These are phyloP conservation scores for Brienomyrus brachyistius DNA, from an alignment of 2,113 vertebrate species.

Conservation along the genomic window DNA sequence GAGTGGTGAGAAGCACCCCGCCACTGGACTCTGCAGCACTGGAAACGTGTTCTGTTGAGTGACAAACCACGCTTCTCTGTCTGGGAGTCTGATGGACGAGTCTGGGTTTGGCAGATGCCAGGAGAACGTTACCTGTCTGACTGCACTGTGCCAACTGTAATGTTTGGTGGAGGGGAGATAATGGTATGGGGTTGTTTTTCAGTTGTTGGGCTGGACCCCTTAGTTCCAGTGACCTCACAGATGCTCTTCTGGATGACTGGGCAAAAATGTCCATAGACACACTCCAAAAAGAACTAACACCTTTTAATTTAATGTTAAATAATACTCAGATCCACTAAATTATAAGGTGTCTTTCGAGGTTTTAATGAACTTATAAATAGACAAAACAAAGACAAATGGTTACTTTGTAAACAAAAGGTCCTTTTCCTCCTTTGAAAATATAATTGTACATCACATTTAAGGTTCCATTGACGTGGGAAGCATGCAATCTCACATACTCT, in stretches of 20 bases:
- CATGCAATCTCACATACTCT: constrained; percentile 25
- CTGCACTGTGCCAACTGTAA: background rate
- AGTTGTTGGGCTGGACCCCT: background rate
- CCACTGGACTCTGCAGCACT: background rate
- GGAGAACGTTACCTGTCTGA: background rate
- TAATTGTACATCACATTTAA: constrained; percentile 45
- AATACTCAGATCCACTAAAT: background rate
- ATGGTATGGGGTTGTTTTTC: background rate
- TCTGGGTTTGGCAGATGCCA: background rate
- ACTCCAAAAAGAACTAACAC: background rate
- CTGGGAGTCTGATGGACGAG: background rate
- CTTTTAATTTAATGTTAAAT: background rate
- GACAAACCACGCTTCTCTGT: background rate
- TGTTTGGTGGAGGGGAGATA: background rate
- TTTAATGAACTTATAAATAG: constrained; percentile 49
- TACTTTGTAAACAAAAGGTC: constrained; percentile 57
- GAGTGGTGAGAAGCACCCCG: background rate
- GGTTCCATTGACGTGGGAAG: constrained; percentile 32
- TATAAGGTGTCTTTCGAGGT: constrained; percentile 8
- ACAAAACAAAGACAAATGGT: constrained; percentile 36
- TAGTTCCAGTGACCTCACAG: background rate
- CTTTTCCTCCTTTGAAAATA: constrained; percentile 47
- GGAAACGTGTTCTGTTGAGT: background rate
- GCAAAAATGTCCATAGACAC: background rate
- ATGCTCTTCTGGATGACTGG: background rate